Evolutionary conservation across 1,140 invertebrate species (phyloP).

Genomic region (Littorina saxatilis): DNA sequence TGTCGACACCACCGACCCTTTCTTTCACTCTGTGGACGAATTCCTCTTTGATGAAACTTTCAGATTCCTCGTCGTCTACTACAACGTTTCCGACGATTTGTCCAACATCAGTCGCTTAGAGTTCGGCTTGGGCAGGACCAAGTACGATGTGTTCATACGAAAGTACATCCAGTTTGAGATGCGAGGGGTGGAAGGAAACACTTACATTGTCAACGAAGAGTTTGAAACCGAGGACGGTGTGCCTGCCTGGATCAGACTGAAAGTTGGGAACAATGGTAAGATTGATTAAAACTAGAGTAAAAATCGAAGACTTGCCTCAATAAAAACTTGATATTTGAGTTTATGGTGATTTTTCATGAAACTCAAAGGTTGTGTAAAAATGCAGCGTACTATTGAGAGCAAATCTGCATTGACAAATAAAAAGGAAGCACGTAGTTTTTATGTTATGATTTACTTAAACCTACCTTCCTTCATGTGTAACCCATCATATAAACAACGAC

Average conservation of each 20-base stretch:
- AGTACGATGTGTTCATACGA: constrained; percentile 58
- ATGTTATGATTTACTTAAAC: no score
- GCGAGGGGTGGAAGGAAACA: constrained; percentile 42
- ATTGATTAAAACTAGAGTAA: neutral
- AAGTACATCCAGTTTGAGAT: constrained; percentile 49
- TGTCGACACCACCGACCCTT: constrained; percentile 61
- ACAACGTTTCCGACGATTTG: constrained; percentile 48
- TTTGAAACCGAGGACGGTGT: constrained; percentile 50
- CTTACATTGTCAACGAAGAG: constrained; percentile 55
- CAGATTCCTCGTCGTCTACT: constrained; percentile 55
- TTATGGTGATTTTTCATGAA: no score
- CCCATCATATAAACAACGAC: no score
- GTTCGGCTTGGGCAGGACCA: constrained; percentile 61
- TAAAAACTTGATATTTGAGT: constrained; percentile 8
- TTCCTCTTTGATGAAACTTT: constrained; percentile 63
- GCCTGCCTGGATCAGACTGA: constrained; percentile 57
- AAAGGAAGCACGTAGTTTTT: no score
- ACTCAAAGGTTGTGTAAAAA: no score
- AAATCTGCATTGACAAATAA: no score
- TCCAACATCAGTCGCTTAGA: constrained; percentile 55
- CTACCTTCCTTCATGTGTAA: no score
- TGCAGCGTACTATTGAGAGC: no score
- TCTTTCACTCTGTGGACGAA: constrained; percentile 49
- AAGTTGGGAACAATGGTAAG: constrained; percentile 58
- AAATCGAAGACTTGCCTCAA: constrained; percentile 41